These are phyloP conservation scores for Myotis yumanensis DNA, from an alignment of 2,113 vertebrate genomes.

Conservation along the genomic window DNA sequence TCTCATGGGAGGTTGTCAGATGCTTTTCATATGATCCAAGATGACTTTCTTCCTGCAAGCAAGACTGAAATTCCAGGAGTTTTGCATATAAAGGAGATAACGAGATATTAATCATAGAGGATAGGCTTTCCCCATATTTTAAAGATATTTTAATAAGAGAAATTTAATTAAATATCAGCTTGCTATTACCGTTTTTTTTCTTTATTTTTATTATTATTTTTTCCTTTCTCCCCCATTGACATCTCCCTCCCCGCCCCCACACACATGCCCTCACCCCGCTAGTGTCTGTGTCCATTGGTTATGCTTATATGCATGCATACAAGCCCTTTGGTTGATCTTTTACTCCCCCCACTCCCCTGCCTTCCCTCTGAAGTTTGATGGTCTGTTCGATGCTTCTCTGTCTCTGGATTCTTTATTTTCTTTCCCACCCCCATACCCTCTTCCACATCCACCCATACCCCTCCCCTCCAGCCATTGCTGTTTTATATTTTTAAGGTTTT, in stretches of 20 bases:
- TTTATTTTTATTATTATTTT: neutral
- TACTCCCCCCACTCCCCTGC: no score
- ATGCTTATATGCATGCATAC: no score
- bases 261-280: no score
- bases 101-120: slow-evolving; percentile 56
- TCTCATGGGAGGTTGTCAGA: slow-evolving; percentile 43
- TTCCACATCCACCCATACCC: neutral
- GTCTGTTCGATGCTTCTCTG: no score
- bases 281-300: no score
- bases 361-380: no score
- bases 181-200: neutral
- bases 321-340: no score
- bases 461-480: neutral
- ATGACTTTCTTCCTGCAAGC: slow-evolving; percentile 64
- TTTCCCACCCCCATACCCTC: neutral
- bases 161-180: neutral
- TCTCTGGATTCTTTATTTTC: neutral
- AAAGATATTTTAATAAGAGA: neutral
- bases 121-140: neutral
- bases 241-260: no score
- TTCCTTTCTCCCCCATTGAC: no score
- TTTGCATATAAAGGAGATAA: slow-evolving; percentile 56
- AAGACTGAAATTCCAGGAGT: slow-evolving; percentile 62
- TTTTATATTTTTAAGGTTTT: slow-evolving; percentile 6
- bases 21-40: slow-evolving; percentile 62